These are phyloP conservation scores for Drosophila limbata DNA, from an alignment of 2,888 invertebrate species.

Conservation along the genomic window DNA sequence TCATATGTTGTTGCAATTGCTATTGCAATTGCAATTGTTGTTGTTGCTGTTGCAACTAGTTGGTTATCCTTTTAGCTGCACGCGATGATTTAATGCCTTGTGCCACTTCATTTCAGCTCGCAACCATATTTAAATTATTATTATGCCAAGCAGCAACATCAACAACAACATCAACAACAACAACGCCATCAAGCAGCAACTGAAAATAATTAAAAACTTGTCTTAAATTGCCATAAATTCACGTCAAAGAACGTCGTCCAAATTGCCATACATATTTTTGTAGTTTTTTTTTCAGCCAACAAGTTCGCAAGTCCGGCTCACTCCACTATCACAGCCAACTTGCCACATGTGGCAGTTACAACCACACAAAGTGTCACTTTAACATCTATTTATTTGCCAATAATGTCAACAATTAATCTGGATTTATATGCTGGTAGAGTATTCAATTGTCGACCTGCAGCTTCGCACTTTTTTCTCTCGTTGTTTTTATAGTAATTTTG, in stretches of 20 bases:
- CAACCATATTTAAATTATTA: conserved; percentile 76
- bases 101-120: conserved; percentile 78
- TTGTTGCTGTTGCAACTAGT: conserved; percentile 45
- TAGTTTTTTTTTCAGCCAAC: conserved; percentile 14
- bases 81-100: conserved; percentile 80
- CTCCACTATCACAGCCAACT: conserved; percentile 3
- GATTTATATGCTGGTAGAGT: conserved; percentile 7
- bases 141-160: conserved; percentile 59
- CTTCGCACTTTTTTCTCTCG: neutral
- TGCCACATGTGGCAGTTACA: conserved; percentile 26
- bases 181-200: conserved; percentile 39
- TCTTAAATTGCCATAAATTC: conserved; percentile 83
- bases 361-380: neutral
- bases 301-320: neutral
- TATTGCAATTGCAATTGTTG: conserved; percentile 11
- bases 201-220: conserved; percentile 81
- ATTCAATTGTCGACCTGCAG: conserved; percentile 6
- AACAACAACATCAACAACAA: conserved; percentile 25
- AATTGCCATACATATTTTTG: conserved; percentile 67
- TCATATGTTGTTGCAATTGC: conserved; percentile 26
- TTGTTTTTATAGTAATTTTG: conserved; percentile 23
- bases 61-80: conserved; percentile 78
- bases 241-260: conserved; percentile 78
- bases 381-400: neutral
- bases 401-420: conserved; percentile 8